Evolutionary conservation across 2,888 invertebrate genomes (phyloP).

Genomic region (Dusona sp.): DNA sequence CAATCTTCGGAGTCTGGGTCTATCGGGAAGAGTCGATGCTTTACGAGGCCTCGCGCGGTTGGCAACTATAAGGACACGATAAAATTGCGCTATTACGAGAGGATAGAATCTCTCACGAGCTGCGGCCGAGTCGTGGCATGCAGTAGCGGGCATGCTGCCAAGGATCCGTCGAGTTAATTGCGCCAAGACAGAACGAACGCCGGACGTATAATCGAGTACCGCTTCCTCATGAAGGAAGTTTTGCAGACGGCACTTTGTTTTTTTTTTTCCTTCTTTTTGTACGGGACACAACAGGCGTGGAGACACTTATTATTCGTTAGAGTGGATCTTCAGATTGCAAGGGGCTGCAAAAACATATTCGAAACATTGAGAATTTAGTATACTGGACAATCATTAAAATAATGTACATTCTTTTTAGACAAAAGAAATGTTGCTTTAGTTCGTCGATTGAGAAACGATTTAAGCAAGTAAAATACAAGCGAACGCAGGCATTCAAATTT

Average conservation of each 20-base stretch:
- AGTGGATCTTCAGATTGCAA: neutral
- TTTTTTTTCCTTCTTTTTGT: constrained; percentile 1
- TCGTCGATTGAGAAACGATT: neutral
- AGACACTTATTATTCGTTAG: constrained; percentile 9
- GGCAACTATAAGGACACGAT: constrained; percentile 58
- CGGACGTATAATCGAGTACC: constrained; percentile 54
- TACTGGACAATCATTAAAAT: neutral
- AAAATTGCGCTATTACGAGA: constrained; percentile 59
- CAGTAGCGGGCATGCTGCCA: constrained; percentile 68
- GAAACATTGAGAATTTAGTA: neutral
- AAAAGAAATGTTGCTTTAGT: neutral
- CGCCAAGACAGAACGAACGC: constrained; percentile 60
- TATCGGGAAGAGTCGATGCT: constrained; percentile 65
- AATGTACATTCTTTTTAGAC: neutral
- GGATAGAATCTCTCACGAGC: constrained; percentile 47
- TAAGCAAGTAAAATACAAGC: neutral
- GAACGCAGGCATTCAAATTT: neutral
- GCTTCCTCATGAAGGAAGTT: constrained; percentile 43
- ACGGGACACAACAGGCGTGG: constrained; percentile 9
- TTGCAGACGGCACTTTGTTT: constrained; percentile 37
- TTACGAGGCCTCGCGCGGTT: constrained; percentile 64
- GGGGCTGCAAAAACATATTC: neutral
- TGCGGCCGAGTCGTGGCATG: constrained; percentile 34
- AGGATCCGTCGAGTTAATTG: constrained; percentile 69
- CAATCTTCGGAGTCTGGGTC: constrained; percentile 60